Conservation (phyloP, 2,113 vertebrate genomes). For the Campylomormyrus numenius region DNA sequence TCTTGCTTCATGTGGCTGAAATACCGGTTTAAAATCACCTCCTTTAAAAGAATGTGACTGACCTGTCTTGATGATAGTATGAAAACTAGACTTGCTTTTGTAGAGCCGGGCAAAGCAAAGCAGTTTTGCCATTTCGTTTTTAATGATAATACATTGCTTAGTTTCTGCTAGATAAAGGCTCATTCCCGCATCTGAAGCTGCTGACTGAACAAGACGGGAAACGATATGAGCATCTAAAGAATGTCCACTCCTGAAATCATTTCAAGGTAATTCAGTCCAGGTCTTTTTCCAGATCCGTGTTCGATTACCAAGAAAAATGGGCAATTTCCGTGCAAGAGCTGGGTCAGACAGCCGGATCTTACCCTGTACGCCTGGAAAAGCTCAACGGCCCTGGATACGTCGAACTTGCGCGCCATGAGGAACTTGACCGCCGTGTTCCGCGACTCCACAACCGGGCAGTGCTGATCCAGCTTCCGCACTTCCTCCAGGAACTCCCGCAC, state of each 20-base stretch:
- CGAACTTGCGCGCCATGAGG: slow-evolving; percentile 75
- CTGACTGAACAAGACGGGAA: not conserved
- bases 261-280: not conserved
- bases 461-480: slow-evolving; percentile 62
- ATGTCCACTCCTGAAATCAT: not conserved
- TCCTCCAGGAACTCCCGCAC: slow-evolving; percentile 68
- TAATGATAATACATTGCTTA: not conserved
- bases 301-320: not conserved
- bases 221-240: not conserved
- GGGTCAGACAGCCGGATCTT: slow-evolving; percentile 2
- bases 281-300: not conserved
- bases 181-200: not conserved
- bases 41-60: not conserved
- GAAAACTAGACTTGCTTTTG: not conserved
- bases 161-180: not conserved
- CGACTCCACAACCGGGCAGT: slow-evolving; percentile 60
- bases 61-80: not conserved
- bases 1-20: no score
- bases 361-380: slow-evolving; percentile 74
- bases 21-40: no score
- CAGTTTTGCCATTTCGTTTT: not conserved
- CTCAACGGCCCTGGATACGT: slow-evolving; percentile 66
- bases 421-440: slow-evolving; percentile 70
- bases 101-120: not conserved
- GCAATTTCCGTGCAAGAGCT: not conserved